These are phyloP conservation scores for Ligdia adustata DNA, from an alignment of 2,888 invertebrate genomes.

Conservation along the genomic window DNA sequence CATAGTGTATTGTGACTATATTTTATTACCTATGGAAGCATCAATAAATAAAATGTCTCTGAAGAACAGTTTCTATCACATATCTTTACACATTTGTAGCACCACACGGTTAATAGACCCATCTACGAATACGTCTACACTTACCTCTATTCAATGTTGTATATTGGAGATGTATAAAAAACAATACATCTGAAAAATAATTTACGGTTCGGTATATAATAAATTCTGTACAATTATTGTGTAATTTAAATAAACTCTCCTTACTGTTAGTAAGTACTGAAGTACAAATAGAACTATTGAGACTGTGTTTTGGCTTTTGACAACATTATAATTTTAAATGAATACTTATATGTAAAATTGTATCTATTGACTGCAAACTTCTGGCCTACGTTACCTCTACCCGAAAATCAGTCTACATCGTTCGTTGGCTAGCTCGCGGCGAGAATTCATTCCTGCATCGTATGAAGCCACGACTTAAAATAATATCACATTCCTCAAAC, in stretches of 20 bases:
- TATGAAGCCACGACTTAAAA: slow-evolving; percentile 66
- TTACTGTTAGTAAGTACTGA: slow-evolving; percentile 76
- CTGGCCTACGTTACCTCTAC: slow-evolving; percentile 78
- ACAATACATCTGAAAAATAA: slow-evolving; percentile 83
- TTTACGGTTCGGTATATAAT: slow-evolving; percentile 81
- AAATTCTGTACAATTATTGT: slow-evolving; percentile 80
- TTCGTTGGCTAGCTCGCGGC: slow-evolving; percentile 66
- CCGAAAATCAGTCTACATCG: slow-evolving; percentile 81
- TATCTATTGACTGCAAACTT: slow-evolving; percentile 74
- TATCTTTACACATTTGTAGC: slow-evolving; percentile 82
- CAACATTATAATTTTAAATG: slow-evolving; percentile 65
- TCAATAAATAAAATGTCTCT: slow-evolving; percentile 83
- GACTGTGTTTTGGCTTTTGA: slow-evolving; percentile 76
- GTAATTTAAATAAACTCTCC: slow-evolving; percentile 83
- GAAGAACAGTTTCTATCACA: slow-evolving; percentile 83
- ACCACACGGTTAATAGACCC: slow-evolving; percentile 83
- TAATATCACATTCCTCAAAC: slow-evolving; percentile 80
- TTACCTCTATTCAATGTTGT: slow-evolving; percentile 81
- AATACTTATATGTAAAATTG: slow-evolving; percentile 64
- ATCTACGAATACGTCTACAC: slow-evolving; percentile 77
- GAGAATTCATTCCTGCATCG: slow-evolving; percentile 49
- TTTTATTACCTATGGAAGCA: slow-evolving; percentile 77
- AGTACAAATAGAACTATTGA: slow-evolving; percentile 69
- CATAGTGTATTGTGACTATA: slow-evolving; percentile 67
- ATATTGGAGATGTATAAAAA: slow-evolving; percentile 83